phyloP scores from a whole-genome alignment of 2,113 vertebrate species.

The Grammomys dolichurus region DNA sequence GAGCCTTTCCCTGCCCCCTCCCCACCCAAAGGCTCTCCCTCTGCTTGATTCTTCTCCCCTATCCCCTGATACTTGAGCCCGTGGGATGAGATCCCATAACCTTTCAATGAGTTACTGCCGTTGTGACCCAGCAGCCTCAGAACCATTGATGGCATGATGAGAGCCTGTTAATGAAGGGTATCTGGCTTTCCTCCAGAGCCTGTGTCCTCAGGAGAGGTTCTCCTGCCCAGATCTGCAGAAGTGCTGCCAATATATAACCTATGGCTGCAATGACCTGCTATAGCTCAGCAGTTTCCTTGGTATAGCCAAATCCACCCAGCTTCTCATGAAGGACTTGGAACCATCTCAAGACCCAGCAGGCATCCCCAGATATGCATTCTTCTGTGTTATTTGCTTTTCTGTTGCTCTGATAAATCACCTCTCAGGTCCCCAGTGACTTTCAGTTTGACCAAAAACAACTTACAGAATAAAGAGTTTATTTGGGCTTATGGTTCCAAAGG shows the following conservation, averaged over 20 bases:
- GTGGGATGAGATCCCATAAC: background rate
- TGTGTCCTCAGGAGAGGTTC: background rate
- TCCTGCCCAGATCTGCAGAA: background rate
- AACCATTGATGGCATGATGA: too few relatives aligned
- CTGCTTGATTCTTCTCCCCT: background rate
- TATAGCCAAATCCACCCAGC: background rate
- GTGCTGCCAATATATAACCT: background rate
- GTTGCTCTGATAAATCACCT: background rate
- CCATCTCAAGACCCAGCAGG: background rate
- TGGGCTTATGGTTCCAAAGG: background rate
- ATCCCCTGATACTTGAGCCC: background rate
- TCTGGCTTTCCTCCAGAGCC: background rate
- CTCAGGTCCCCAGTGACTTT: background rate
- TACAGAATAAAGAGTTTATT: background rate
- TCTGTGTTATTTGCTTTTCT: background rate
- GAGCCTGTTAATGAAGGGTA: background rate
- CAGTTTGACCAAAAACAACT: background rate
- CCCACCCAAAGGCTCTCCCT: background rate
- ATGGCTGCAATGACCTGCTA: background rate
- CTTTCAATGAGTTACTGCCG: background rate
- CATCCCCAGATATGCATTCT: background rate
- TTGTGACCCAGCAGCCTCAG: background rate
- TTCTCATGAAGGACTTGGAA: background rate
- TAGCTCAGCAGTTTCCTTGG: background rate
- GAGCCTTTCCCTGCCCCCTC: background rate